phyloP scores from a whole-genome alignment of 2,797 vertebrate species.

The Heterohyrax brucei region DNA sequence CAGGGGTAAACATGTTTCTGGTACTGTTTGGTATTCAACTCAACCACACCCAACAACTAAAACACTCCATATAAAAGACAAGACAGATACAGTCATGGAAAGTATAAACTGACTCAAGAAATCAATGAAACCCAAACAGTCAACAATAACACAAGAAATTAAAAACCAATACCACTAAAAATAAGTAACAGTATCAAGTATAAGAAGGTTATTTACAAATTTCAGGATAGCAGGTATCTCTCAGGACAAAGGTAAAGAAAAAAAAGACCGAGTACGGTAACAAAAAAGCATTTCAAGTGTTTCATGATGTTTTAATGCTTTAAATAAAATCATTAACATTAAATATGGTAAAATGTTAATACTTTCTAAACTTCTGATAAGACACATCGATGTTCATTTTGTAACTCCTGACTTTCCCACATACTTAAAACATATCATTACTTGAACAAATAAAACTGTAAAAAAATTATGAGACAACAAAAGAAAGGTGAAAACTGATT shows the following conservation, averaged over 20 bases:
- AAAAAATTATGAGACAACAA: not conserved
- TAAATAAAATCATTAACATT: slow-evolving; percentile 35
- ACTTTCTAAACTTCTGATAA: not conserved
- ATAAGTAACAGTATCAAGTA: not conserved
- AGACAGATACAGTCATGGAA: not conserved
- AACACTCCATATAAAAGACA: not conserved
- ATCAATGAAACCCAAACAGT: not conserved
- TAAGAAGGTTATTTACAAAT: not conserved
- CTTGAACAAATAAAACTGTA: not conserved
- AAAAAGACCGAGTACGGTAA: not conserved
- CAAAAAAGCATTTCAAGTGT: not conserved
- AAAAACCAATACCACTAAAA: not conserved
- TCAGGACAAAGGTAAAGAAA: not conserved
- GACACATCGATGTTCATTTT: too few relatives aligned
- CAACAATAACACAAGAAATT: not conserved
- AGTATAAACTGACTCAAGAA: not conserved
- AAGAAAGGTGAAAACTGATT: not conserved
- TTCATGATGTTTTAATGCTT: not conserved
- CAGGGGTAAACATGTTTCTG: too few relatives aligned
- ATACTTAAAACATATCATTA: not conserved
- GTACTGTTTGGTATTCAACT: too few relatives aligned
- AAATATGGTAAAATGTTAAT: not conserved
- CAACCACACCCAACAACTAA: too few relatives aligned
- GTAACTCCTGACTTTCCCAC: too few relatives aligned
- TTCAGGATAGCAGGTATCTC: not conserved